phyloP scores from a whole-genome alignment of 2,113 vertebrate genomes.

The Psilopogon haemacephalus region DNA sequence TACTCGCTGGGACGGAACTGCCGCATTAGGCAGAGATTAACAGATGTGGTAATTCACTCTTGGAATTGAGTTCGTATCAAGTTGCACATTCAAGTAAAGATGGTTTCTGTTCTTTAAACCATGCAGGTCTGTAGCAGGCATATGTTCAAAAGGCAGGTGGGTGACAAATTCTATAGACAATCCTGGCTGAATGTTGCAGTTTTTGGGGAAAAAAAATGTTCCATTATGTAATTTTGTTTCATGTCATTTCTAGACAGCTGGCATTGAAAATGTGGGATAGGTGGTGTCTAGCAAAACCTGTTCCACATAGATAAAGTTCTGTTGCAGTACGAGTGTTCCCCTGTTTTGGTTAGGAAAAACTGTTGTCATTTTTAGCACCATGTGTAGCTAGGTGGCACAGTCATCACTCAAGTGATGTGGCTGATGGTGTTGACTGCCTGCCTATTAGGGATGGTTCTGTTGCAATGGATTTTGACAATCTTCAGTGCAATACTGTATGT shows the following conservation, averaged over 20 bases:
- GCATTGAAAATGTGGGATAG: background rate
- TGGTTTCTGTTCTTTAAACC: background rate
- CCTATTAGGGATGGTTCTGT: background rate
- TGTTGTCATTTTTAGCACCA: background rate
- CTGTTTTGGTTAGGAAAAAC: background rate
- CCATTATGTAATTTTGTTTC: background rate
- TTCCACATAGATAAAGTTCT: background rate
- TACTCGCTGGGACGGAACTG: background rate
- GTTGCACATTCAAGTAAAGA: background rate
- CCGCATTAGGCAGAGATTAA: background rate
- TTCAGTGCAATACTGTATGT: background rate
- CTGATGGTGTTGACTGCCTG: background rate
- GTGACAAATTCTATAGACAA: background rate
- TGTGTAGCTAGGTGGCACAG: background rate
- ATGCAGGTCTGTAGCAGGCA: background rate
- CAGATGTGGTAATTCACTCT: slow-evolving; percentile 33
- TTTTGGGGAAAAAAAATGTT: background rate
- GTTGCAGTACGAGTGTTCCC: background rate
- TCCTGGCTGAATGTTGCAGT: background rate
- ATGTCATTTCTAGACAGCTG: background rate
- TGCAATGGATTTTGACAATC: background rate
- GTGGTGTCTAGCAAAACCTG: background rate
- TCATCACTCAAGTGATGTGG: background rate
- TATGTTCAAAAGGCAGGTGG: background rate
- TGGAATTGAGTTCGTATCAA: background rate